Conservation (phyloP, 2,113 vertebrate genomes). For the Paradisaea rubra region DNA sequence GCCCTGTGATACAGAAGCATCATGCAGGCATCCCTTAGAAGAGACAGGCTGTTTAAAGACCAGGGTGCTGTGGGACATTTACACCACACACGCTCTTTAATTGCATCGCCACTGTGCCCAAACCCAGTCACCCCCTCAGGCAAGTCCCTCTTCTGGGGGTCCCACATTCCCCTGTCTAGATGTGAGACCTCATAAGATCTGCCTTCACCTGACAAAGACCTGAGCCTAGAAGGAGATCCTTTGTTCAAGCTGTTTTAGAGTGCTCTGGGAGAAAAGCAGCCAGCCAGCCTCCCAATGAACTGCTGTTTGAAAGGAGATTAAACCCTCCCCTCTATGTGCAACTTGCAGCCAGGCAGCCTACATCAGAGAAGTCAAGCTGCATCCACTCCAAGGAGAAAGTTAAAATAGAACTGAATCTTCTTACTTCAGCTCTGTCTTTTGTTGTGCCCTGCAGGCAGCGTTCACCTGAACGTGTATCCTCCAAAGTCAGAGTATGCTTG, state of each 20-base stretch:
- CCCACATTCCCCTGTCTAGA: neutral
- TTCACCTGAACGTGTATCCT: neutral
- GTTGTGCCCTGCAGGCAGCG: neutral
- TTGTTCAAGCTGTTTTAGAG: neutral
- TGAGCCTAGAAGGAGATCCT: neutral
- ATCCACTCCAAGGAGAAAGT: neutral
- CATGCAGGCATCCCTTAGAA: neutral
- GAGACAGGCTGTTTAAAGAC: neutral
- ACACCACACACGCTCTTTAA: neutral
- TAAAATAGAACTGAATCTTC: constrained; percentile 21
- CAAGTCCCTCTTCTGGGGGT: neutral
- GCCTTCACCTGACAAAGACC: neutral
- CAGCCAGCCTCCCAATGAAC: neutral
- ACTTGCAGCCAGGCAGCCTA: neutral
- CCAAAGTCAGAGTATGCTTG: neutral
- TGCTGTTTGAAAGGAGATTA: neutral
- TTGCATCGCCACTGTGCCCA: fast-evolving
- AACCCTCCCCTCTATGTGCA: neutral
- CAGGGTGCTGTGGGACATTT: neutral
- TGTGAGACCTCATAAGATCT: neutral
- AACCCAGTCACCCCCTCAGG: neutral
- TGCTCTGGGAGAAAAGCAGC: neutral
- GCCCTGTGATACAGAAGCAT: neutral
- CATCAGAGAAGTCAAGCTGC: neutral
- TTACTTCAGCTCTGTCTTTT: neutral